Evolutionary conservation across 1,140 invertebrate species (phyloP), one percentile per base, ranked within the genome.

Genomic region (Babylonia areolata): DNA sequence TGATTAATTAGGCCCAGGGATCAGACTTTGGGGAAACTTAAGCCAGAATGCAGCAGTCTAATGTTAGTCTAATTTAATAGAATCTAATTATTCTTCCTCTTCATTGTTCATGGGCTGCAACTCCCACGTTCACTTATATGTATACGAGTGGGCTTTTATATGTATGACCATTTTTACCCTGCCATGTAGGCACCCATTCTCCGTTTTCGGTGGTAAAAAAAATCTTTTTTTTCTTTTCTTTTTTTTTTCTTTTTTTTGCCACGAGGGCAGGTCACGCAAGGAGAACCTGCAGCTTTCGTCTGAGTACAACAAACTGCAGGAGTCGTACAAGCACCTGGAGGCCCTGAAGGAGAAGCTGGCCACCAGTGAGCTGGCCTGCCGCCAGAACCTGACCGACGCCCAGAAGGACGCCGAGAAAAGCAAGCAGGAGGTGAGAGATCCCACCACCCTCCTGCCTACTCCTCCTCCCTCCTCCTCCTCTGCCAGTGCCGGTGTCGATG

Each of bases 251-350:
- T 73, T 85, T 85, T 81, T n/a, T n/a, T n/a, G n/a, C n/a, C n/a
- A n/a, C n/a, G n/a, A n/a, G n/a, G n/a, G 28, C 88, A 94, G 93
- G 89, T 93, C 93, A 35, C 87, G 92, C 37, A 91, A 90, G 42
- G 93, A 94, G 88, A 94, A 94, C 78, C 87, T 92, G 28, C 91
- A 93, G 77, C 86, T 94, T 42, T 92, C 93, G 17, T 88, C 91
- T 20, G 93, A 94, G 46, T 93, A 94, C 89, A 92, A 91, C 88
- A 92, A 93, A 77, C 90, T 94, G n/a, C 92, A 94, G 86, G 93
- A 94, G 82, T 93, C 92, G 0, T 93, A 94, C 88, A 90, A 91
- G 54, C 89, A 93, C 54, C 88, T 94, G 46, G 93, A 94, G 88
- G 91, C 90, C 46, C 86, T 93, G 54, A 93, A 93, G 82, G 89